phyloP scores from a whole-genome alignment of 2,888 invertebrate genomes.

The Thalpophila matura region DNA sequence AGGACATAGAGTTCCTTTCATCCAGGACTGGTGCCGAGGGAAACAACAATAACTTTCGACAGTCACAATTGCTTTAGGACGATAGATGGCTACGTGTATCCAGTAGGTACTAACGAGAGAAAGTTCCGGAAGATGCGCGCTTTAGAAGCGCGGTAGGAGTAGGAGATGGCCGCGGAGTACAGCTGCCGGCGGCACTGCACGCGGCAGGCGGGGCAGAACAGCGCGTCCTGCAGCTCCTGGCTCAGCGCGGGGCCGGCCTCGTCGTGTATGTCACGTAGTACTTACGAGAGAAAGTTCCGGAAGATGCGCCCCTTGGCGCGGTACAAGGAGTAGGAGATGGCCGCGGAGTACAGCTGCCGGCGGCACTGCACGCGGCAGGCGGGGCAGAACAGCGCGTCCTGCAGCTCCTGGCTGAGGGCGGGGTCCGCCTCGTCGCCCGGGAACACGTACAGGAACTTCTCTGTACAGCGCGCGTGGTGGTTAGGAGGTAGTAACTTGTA shows the following conservation, averaged over 20 bases:
- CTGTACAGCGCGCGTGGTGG: slow-evolving; percentile 53
- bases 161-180: slow-evolving; percentile 59
- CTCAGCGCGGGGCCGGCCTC: slow-evolving; percentile 54
- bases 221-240: slow-evolving; percentile 72
- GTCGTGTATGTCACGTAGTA: not conserved
- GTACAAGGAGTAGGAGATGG: slow-evolving; percentile 44
- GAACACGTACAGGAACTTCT: slow-evolving; percentile 74
- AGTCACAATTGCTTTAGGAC: too few species aligned
- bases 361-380: slow-evolving; percentile 71
- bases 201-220: slow-evolving; percentile 69
- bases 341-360: slow-evolving; percentile 61
- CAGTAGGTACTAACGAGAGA: slow-evolving; percentile 56
- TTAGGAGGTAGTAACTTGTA: not conserved
- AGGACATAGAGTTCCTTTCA: too few species aligned
- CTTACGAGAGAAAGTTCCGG: slow-evolving; percentile 52
- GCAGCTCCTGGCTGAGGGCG: slow-evolving; percentile 68
- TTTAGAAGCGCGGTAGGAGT: slow-evolving; percentile 35
- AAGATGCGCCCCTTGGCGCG: slow-evolving; percentile 10
- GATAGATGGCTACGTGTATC: too few species aligned
- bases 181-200: slow-evolving; percentile 67
- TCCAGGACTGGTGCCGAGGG: too few species aligned
- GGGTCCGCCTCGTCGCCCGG: slow-evolving; percentile 56
- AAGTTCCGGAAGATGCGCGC: slow-evolving; percentile 27
- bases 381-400: slow-evolving; percentile 71
- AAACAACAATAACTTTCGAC: too few species aligned